Evolutionary conservation across 1,140 invertebrate species (phyloP).

Genomic region (Scylla paramamosain): DNA sequence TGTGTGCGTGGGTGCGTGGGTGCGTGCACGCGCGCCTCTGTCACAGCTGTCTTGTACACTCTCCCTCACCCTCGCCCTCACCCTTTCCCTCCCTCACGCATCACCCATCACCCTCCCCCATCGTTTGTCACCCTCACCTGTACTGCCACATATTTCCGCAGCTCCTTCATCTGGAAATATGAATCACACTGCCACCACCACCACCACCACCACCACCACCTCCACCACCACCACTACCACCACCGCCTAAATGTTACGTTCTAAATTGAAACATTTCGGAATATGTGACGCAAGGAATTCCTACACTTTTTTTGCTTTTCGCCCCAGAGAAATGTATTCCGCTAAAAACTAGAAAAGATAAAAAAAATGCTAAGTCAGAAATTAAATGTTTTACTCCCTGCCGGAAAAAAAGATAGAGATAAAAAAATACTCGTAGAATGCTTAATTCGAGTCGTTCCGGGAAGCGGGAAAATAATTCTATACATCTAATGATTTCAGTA

Average conservation of each 20-base stretch:
- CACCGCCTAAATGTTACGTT: background rate
- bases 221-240: background rate
- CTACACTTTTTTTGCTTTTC: background rate
- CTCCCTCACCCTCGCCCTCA: background rate
- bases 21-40: background rate
- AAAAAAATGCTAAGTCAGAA: background rate
- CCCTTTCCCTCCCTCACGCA: background rate
- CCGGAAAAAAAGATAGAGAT: background rate
- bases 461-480: background rate
- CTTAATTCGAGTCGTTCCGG: background rate
- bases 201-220: background rate
- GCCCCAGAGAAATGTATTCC: background rate
- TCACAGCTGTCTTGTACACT: background rate
- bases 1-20: too few species aligned
- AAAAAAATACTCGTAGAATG: background rate
- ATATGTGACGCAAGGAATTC: background rate
- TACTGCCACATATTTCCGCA: background rate
- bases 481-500: background rate
- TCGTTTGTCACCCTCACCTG: slow-evolving; percentile 1
- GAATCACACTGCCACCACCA: background rate
- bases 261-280: slow-evolving; percentile 13
- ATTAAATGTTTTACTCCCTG: background rate
- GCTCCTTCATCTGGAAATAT: slow-evolving; percentile 13
- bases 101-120: background rate
- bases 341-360: background rate